Evolutionary conservation across 2,888 invertebrate species (phyloP).

Genomic region (Aradus depressus): DNA sequence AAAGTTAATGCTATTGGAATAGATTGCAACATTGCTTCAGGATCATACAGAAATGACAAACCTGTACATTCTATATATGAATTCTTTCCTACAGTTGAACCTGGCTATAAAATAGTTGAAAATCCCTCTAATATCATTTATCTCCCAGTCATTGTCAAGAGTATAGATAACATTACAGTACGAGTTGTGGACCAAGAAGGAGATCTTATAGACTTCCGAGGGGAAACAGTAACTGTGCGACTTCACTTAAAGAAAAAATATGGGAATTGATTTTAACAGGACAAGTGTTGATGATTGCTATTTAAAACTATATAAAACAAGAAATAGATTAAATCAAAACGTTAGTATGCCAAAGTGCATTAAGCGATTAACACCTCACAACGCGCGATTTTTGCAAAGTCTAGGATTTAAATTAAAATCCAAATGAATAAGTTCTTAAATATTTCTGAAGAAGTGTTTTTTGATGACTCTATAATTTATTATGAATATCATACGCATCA

Average conservation of each 20-base stretch:
- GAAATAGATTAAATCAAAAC: no score
- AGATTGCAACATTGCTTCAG: constrained; percentile 32
- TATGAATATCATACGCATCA: constrained; percentile 29
- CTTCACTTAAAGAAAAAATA: constrained; percentile 2
- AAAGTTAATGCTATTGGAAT: constrained; percentile 32
- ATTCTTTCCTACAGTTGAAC: constrained; percentile 15
- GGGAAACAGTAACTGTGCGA: constrained; percentile 12
- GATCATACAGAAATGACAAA: constrained; percentile 9
- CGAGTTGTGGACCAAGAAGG: constrained; percentile 17
- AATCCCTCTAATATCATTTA: constrained; percentile 15
- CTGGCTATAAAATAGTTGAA: constrained; percentile 16
- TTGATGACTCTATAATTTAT: constrained; percentile 18
- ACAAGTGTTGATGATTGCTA: no score
- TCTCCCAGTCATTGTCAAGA: constrained; percentile 1
- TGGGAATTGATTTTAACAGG: constrained; percentile 13
- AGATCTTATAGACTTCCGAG: constrained; percentile 9
- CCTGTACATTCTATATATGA: constrained; percentile 10
- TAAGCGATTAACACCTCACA: background rate
- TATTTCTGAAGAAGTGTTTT: constrained; percentile 7
- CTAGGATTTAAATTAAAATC: background rate
- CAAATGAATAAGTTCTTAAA: constrained; percentile 4
- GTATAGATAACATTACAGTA: constrained; percentile 7
- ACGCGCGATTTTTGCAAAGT: background rate
- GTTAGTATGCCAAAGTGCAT: background rate
- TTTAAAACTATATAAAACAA: no score